These are phyloP conservation scores for Lampris incognitus DNA, from an alignment of 2,113 vertebrate genomes.

Conservation along the genomic window DNA sequence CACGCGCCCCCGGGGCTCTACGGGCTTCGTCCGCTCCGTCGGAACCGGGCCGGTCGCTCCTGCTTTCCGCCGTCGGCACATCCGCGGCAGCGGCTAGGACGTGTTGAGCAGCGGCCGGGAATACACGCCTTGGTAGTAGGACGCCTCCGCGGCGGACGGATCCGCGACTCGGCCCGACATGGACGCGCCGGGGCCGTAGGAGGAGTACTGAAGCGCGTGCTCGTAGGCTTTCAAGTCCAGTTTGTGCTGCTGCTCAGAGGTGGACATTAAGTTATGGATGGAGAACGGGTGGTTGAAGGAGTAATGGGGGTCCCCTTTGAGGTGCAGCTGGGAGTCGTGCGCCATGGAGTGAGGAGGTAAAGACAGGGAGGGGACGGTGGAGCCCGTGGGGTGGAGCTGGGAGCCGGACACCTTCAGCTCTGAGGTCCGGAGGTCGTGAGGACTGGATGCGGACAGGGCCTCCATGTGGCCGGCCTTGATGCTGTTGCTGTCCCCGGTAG, in stretches of 20 bases:
- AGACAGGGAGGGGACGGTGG: conserved; percentile 85
- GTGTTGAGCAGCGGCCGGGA: conserved; percentile 97
- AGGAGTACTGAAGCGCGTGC: conserved; percentile 92
- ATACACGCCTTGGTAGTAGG: conserved; percentile 99
- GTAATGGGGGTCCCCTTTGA: conserved; percentile 97
- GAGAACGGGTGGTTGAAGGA: conserved; percentile 99
- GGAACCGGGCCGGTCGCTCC: background rate
- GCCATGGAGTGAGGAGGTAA: conserved; percentile 86
- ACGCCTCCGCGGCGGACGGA: conserved; percentile 91
- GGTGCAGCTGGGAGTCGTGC: conserved; percentile 92
- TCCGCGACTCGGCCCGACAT: conserved; percentile 85
- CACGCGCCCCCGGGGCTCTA: no score
- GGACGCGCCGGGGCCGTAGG: conserved; percentile 86
- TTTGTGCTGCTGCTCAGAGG: conserved; percentile 98
- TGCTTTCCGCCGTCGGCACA: background rate
- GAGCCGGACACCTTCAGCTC: conserved; percentile 88
- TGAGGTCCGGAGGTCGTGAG: conserved; percentile 77
- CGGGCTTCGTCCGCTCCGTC: no score
- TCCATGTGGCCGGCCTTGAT: conserved; percentile 85
- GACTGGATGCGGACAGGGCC: conserved; percentile 77
- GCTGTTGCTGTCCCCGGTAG: conserved; percentile 75
- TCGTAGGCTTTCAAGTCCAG: conserved; percentile 99
- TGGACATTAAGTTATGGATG: conserved; percentile 99
- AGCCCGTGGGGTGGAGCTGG: conserved; percentile 71
- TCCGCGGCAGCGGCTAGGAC: conserved; percentile 83